These are phyloP conservation scores for Allobates femoralis DNA, from an alignment of 2,797 vertebrate species.

Conservation along the genomic window DNA sequence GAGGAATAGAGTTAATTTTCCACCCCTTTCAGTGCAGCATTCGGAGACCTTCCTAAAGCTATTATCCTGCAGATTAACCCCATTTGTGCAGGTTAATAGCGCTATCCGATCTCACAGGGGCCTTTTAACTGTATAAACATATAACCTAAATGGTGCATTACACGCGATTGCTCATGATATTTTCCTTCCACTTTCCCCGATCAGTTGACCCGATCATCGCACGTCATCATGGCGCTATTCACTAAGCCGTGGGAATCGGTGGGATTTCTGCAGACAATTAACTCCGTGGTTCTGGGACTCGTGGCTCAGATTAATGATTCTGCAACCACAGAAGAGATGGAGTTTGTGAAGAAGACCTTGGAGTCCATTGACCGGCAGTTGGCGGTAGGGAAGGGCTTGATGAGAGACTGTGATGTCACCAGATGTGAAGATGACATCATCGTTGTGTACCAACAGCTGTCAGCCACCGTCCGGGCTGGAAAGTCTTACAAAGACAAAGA, in stretches of 20 bases:
- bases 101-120: too few relatives aligned
- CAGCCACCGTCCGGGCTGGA: conserved; percentile 70
- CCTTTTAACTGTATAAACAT: background rate
- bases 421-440: conserved; percentile 75
- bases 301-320: conserved; percentile 73
- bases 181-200: background rate
- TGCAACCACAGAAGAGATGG: conserved; percentile 72
- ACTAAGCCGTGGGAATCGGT: conserved; percentile 77
- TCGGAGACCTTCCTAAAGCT: too few relatives aligned
- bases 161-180: too few relatives aligned
- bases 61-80: too few relatives aligned
- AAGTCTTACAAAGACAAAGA: conserved; percentile 71
- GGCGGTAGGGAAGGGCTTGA: conserved; percentile 68
- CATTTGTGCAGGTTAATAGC: too few relatives aligned
- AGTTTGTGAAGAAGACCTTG: conserved; percentile 74
- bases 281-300: conserved; percentile 72
- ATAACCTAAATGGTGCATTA: background rate
- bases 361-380: conserved; percentile 77
- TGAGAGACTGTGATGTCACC: conserved; percentile 71
- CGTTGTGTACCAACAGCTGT: conserved; percentile 76
- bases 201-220: background rate
- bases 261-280: conserved; percentile 77
- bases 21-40: too few relatives aligned
- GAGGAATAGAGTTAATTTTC: too few relatives aligned
- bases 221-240: conserved; percentile 74